Base-by-base conservation (phyloP, 2,113 vertebrate species). In the Hucho hucho region DNA sequence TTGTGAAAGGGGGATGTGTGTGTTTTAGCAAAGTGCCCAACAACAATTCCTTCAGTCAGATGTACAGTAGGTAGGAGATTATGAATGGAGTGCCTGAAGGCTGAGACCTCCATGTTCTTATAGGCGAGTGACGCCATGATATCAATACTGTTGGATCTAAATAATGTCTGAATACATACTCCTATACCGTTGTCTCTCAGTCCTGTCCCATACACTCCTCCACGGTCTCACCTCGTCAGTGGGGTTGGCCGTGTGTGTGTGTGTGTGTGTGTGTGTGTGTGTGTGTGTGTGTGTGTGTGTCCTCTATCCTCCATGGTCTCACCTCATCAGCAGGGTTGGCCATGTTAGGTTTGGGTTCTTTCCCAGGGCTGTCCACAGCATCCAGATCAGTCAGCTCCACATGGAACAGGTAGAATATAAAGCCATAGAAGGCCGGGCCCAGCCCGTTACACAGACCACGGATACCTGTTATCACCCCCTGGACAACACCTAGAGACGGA, bases 391-490 rank as follows among this genome's bases (percentile, higher is more conserved):
- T 47, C 77, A 96, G 58, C 90, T 97, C 96, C 90, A 95, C 94
- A 0, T 96, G 95, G 87, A 97, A 96, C 84, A 96, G 87, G 91
- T 96, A 95, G 88, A 97, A 96, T 86, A 96, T 93, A 0, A 97
- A 96, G 63, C 95, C 95, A 0, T 97, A 96, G 64, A 96, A 94
- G 0, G 95, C 94, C 0, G 96, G 95, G 1, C 95, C 95, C 80
- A 97, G 90, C 22, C 96, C 95, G 0, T 96, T 97, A 85, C 96
- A 97, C 65, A 97, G 87, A 1, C 96, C 96, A 16, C 96, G 92
- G 46, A 97, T 97, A 6, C 95, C 96, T 1, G 95, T 97, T 73
- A 97, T 95, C 96, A 97, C 96, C 64, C 96, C 95, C 88, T 97
- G 96, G 47, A 96, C 96, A 70, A 97, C 96, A 73, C 96, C 96